Evolutionary conservation across 2,888 invertebrate species (phyloP).

Genomic region (Oscheius sp.): DNA sequence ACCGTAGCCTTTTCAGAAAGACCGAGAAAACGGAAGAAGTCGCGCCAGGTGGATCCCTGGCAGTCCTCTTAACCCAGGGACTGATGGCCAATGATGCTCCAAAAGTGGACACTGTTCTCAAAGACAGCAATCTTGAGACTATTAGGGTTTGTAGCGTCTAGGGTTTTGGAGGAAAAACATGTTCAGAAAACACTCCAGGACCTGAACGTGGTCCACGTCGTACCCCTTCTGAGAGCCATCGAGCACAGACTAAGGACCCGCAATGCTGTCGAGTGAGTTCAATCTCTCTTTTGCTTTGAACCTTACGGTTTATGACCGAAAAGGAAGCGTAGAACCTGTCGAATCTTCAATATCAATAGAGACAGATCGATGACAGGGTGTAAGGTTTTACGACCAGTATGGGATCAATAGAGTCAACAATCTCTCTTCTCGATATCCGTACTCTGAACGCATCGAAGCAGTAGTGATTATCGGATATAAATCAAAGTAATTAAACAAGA

Average conservation of each 20-base stretch:
- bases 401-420: too few species aligned
- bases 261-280: conserved; percentile 39
- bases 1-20: not conserved
- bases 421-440: too few species aligned
- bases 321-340: too few species aligned
- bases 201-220: conserved; percentile 32
- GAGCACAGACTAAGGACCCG: conserved; percentile 39
- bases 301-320: not conserved
- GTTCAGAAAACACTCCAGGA: conserved; percentile 38
- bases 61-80: conserved; percentile 44
- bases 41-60: conserved; percentile 30
- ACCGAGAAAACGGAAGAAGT: not conserved
- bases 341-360: too few species aligned
- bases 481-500: too few species aligned
- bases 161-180: not conserved
- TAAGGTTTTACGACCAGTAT: too few species aligned
- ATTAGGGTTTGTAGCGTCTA: conserved; percentile 26
- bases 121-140: conserved; percentile 26
- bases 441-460: too few species aligned
- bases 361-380: too few species aligned
- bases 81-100: conserved; percentile 42
- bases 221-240: conserved; percentile 42
- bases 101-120: conserved; percentile 41
- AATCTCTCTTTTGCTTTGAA: conserved; percentile 1
- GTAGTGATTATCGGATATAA: too few species aligned